Evolutionary conservation across 2,113 vertebrate species (phyloP).

Genomic region (Myotis davidii): DNA sequence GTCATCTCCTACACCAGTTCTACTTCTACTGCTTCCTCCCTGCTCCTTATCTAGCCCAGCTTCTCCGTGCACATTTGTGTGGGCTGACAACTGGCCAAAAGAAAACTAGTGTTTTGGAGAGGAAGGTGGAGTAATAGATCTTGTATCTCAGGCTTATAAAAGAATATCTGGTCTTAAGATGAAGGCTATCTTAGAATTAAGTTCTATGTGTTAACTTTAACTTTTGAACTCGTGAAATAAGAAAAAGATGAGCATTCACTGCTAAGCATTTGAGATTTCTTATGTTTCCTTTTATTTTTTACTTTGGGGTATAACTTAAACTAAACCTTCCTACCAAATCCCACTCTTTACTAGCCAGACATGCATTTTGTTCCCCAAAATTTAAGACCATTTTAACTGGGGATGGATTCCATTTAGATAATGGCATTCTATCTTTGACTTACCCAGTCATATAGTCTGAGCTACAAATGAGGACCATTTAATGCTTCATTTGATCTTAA

Average conservation of each 20-base stretch:
- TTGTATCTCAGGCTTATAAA: slow-evolving; percentile 38
- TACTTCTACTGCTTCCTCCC: neutral
- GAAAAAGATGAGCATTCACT: slow-evolving; percentile 2
- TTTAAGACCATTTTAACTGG: slow-evolving; percentile 40
- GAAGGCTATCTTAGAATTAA: slow-evolving; percentile 20
- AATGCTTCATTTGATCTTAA: slow-evolving; percentile 76
- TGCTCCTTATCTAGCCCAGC: neutral
- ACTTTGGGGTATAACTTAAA: slow-evolving; percentile 28
- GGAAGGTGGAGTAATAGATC: neutral
- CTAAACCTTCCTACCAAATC: slow-evolving; percentile 8
- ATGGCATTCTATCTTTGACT: neutral
- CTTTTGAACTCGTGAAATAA: slow-evolving; percentile 26
- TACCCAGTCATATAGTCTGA: slow-evolving; percentile 39
- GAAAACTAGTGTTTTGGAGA: neutral
- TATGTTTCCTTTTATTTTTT: neutral
- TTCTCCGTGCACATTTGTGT: neutral
- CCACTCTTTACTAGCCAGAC: neutral
- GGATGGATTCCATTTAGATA: slow-evolving; percentile 20
- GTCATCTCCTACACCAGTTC: neutral
- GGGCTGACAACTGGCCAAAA: neutral
- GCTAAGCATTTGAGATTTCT: neutral
- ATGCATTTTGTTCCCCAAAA: neutral
- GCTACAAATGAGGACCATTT: slow-evolving; percentile 61
- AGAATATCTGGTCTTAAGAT: slow-evolving; percentile 37
- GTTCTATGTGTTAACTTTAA: neutral